A percentile compares a stretch with the other conserved stretches of the same genome.
These are phyloP conservation scores for Atta texana DNA, from an alignment of 1,140 invertebrate species.

Conservation along the genomic window DNA sequence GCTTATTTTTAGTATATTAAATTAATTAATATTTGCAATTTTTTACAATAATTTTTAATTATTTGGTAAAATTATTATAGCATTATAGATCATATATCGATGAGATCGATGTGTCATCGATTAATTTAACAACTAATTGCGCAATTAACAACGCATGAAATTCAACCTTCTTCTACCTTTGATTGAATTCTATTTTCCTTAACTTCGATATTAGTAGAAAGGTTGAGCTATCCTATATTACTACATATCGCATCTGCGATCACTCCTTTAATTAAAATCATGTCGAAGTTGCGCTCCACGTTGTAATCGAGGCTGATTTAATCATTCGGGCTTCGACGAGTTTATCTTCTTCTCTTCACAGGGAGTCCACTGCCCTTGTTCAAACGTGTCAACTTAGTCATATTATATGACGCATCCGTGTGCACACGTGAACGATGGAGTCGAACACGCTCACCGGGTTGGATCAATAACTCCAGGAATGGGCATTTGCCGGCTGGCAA, in stretches of 20 bases:
- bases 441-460: slow-evolving; percentile 73
- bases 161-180: slow-evolving; percentile 34
- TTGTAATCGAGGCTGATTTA: slow-evolving; percentile 1
- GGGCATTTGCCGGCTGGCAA: slow-evolving; percentile 66
- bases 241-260: slow-evolving; percentile 35
- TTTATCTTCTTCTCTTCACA: slow-evolving; percentile 27
- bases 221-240: not conserved
- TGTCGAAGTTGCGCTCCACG: not conserved
- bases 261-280: slow-evolving; percentile 50
- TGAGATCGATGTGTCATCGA: not conserved
- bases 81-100: not conserved
- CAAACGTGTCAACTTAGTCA: slow-evolving; percentile 70
- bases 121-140: slow-evolving; percentile 31
- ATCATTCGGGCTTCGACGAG: not conserved
- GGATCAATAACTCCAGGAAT: slow-evolving; percentile 77
- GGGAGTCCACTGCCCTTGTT: slow-evolving; percentile 29
- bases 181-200: slow-evolving; percentile 33
- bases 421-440: slow-evolving; percentile 64
- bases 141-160: not conserved
- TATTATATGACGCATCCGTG: slow-evolving; percentile 69
- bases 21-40: not conserved
- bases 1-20: not conserved
- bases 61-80: not conserved
- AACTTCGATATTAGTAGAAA: slow-evolving; percentile 19
- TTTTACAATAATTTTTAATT: not conserved